A percentile compares a stretch with the other conserved stretches of the same genome.
Evolutionary conservation across 2,888 invertebrate species (phyloP).

Genomic region (Torymus auratus): DNA sequence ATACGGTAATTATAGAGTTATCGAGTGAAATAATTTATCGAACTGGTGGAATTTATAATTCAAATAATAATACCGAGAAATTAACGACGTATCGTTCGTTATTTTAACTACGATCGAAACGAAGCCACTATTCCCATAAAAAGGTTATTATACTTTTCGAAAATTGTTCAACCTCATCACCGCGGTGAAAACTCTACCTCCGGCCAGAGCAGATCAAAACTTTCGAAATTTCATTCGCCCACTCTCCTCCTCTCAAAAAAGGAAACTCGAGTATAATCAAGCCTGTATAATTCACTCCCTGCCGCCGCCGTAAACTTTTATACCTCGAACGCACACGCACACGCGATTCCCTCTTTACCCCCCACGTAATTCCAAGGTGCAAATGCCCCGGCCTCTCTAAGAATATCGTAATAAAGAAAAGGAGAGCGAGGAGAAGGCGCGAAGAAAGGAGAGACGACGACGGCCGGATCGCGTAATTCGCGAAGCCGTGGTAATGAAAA

Average conservation of each 20-base stretch:
- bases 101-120: no score
- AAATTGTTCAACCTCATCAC: no score
- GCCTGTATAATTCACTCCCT: constrained; percentile 27
- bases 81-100: no score
- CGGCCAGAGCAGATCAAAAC: neutral
- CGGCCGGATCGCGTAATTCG: constrained; percentile 37
- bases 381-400: constrained; percentile 10
- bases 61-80: no score
- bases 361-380: constrained; percentile 33
- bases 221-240: neutral
- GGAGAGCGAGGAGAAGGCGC: constrained; percentile 6
- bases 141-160: no score
- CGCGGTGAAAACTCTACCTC: neutral
- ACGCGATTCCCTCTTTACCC: constrained; percentile 19
- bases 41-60: no score
- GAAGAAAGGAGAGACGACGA: constrained; percentile 26
- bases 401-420: constrained; percentile 35
- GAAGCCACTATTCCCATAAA: no score
- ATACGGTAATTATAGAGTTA: no score
- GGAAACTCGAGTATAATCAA: neutral
- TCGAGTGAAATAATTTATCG: no score
- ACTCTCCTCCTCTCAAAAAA: no score
- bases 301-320: constrained; percentile 14
- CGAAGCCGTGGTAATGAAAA: constrained; percentile 55
- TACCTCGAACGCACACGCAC: neutral